Evolutionary conservation across 2,797 vertebrate species (phyloP), one percentile per base, ranked within the genome.

Genomic region (Melanotaenia nigrans): DNA sequence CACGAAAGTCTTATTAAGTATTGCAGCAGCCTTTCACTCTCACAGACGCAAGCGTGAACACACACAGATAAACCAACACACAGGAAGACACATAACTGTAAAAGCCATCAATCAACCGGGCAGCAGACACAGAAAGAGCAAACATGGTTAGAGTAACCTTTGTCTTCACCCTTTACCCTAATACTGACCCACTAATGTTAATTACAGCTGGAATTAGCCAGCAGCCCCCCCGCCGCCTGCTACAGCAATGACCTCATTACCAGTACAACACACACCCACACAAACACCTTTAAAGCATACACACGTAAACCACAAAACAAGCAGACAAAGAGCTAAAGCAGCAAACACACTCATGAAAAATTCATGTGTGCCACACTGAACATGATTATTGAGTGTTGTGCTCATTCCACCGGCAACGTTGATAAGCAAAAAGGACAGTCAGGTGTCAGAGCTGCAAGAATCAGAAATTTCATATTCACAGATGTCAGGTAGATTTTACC

Each of bases 121-220:
- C 28, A 77, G 58, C 68, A 58, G 79, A 68, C 71, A 38, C 61
- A 65, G 71, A 65, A 18, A 45, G 64, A 61, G 47, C 61, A 42
- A 78, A 83, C 59, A 61, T 67, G 61, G 68, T 76, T 68, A 54
- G 32, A 28, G 65, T 89, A 91, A 92, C 89, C 87, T 89, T 88
- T 87, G 89, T 91, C 79, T 85, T 87, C 82, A 80, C 82, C 78
- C 85, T 72, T 56, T 78, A 83, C 83, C 84, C 86, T 83, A 60
- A 79, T 66, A 71, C 83, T 88, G 87, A 90, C 86, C 90, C 83
- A 85, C 78, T 89, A 89, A 91, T 90, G 88, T 88, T 90, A 90
- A 91, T 92, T 88, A 93, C 85, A 87, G 78, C 88, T 87, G 85
- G 81, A 91, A 91, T 89, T 91, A 92, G 88, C 86, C 88, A 82